Conservation (phyloP, 2,888 invertebrate genomes). For the Podabrus alpinus region DNA sequence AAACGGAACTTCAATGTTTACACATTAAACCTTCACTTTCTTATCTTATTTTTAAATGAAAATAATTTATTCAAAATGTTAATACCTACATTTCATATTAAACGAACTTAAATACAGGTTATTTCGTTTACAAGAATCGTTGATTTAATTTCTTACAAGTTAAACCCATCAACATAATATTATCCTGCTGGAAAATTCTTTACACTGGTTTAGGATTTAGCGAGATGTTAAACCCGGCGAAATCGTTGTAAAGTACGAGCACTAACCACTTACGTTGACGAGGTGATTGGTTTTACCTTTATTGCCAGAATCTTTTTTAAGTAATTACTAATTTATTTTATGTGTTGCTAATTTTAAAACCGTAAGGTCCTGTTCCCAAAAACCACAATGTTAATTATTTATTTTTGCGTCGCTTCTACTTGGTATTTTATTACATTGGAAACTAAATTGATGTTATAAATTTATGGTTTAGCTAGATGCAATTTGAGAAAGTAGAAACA, state of each 20-base stretch:
- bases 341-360: background rate
- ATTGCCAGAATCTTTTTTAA: background rate
- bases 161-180: background rate
- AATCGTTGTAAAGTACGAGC: background rate
- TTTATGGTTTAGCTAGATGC: background rate
- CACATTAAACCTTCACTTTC: constrained; percentile 11
- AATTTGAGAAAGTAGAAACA: background rate
- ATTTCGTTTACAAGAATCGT: background rate
- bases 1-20: constrained; percentile 7
- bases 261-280: background rate
- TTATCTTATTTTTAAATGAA: constrained; percentile 7
- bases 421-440: background rate
- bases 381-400: too few relatives aligned
- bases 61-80: background rate
- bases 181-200: background rate
- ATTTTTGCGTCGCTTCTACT: too few relatives aligned
- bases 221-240: background rate
- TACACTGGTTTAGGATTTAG: background rate
- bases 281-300: background rate
- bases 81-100: background rate
- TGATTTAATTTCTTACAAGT: background rate
- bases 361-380: background rate
- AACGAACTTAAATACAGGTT: background rate
- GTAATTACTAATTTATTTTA: background rate
- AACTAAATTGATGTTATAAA: background rate